phyloP scores from a whole-genome alignment of 2,113 vertebrate species.

The Oncorhynchus kisutch region DNA sequence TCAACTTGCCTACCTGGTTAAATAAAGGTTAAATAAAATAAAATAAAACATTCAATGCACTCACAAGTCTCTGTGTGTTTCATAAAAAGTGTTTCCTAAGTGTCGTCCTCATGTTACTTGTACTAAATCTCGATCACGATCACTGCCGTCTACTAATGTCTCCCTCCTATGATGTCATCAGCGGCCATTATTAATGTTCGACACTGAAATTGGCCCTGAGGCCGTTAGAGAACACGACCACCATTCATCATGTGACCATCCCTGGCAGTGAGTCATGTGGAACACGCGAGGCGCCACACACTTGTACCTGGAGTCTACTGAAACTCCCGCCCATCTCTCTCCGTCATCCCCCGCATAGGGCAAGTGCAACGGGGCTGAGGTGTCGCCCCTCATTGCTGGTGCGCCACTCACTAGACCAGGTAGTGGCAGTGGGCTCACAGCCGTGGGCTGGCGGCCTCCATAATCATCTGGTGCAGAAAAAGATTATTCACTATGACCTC shows the following conservation, averaged over 20 bases:
- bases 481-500: constrained; percentile 77
- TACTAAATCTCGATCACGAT: constrained; percentile 5
- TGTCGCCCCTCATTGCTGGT: constrained; percentile 48
- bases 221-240: constrained; percentile 51
- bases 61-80: too few species aligned
- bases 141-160: neutral
- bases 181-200: constrained; percentile 40
- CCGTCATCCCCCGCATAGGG: constrained; percentile 8
- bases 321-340: constrained; percentile 17
- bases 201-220: constrained; percentile 27
- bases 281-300: constrained; percentile 13
- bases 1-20: too few species aligned
- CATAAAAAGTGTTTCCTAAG: too few species aligned
- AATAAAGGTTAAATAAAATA: too few species aligned
- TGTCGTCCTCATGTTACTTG: too few species aligned
- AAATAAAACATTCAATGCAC: too few species aligned
- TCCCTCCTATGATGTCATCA: constrained; percentile 39
- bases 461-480: constrained; percentile 37
- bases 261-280: constrained; percentile 31
- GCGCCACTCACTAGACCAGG: constrained; percentile 64
- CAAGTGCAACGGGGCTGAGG: constrained; percentile 21
- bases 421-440: constrained; percentile 73
- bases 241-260: constrained; percentile 43
- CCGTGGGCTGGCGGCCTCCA: too few species aligned
- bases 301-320: constrained; percentile 53